Evolutionary conservation across 1,140 invertebrate species (phyloP), one percentile per base, ranked within the genome.

Genomic region (Drosophila tani): DNA sequence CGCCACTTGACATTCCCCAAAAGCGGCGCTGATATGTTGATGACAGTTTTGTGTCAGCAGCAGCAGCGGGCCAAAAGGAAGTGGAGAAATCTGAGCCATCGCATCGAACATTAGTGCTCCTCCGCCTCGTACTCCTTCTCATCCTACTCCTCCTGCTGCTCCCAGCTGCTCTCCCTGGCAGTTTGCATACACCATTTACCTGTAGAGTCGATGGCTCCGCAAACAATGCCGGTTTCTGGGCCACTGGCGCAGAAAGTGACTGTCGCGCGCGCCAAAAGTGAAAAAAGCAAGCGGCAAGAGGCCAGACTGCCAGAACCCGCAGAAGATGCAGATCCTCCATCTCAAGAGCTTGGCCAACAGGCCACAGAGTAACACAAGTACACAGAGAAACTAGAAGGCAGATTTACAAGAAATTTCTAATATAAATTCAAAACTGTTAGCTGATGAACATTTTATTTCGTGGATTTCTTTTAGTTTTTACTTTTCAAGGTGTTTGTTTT

Each of bases 31-130:
- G 75, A 82, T 75, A 75, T 82, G 77, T 74, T 86, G 79, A 80
- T 87, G 82, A 86, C 82, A 86, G 82, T 86, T 86, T 79, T 76
- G 80, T 86, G 75, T 82, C 82, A 82, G 75, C 74, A 43, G 75
- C 74, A 43, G 51, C 63, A 47, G 11, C 45, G 12, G 60, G 59
- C 81, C 67, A 71, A 82, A 88, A 88, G 84, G 84, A 87, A 87
- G 76, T 88, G 84, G 84, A 83, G 83, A 87, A 88, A 87, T 87
- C 81, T 86, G 66, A 68, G 63, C 68, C 50, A 63, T 40, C 51
- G 51, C 19, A 51, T 62, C 56, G 60, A 27, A n/a, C 60, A 40
- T 27, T 70, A 38, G 67, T 12, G 56, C 21, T 58, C 27, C 63
- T 35, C 19, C 53, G 19, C 14, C 49, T 50, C 24, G 32, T 11